Percentiles rank a stretch among this genome's conserved stretches.
Conservation (phyloP, 2,113 vertebrate genomes). For the Myotis lucifugus region DNA sequence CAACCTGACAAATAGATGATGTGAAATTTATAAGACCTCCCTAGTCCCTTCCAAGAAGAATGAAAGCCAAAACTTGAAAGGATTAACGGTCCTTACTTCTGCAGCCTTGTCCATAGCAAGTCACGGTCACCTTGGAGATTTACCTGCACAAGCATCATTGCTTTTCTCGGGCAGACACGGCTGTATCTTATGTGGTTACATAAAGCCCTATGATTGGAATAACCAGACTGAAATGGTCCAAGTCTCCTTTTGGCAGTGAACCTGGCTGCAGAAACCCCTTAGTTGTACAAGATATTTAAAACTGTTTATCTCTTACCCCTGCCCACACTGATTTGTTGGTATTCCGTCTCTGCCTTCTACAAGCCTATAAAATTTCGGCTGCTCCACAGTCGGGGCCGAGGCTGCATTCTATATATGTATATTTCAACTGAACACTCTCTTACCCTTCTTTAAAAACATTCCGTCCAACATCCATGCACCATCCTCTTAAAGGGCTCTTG, state of each 20-base stretch:
- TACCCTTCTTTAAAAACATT: slow-evolving; percentile 57
- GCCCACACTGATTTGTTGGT: slow-evolving; percentile 83
- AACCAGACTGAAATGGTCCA: slow-evolving; percentile 74
- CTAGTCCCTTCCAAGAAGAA: slow-evolving; percentile 68
- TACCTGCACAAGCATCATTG: not conserved
- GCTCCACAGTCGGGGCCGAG: slow-evolving; percentile 54
- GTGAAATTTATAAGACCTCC: slow-evolving; percentile 72
- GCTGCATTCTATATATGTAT: slow-evolving; percentile 48
- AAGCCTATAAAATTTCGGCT: slow-evolving; percentile 79
- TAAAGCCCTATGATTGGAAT: slow-evolving; percentile 75
- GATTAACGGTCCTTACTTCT: slow-evolving; percentile 69
- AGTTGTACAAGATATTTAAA: slow-evolving; percentile 77
- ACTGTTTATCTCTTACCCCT: slow-evolving; percentile 82
- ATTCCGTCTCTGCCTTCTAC: slow-evolving; percentile 76
- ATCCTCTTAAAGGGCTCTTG: not conserved
- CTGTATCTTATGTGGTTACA: slow-evolving; percentile 65
- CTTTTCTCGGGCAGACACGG: slow-evolving; percentile 64
- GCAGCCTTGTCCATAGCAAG: slow-evolving; percentile 69
- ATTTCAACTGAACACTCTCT: slow-evolving; percentile 46
- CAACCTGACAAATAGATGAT: slow-evolving; percentile 66
- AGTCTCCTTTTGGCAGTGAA: slow-evolving; percentile 77
- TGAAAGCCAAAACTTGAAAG: slow-evolving; percentile 63
- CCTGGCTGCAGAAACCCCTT: slow-evolving; percentile 77
- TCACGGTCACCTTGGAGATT: slow-evolving; percentile 66
- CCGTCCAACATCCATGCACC: not conserved